Conservation (phyloP, 1,140 invertebrate species). For the Heliconius hewitsoni region DNA sequence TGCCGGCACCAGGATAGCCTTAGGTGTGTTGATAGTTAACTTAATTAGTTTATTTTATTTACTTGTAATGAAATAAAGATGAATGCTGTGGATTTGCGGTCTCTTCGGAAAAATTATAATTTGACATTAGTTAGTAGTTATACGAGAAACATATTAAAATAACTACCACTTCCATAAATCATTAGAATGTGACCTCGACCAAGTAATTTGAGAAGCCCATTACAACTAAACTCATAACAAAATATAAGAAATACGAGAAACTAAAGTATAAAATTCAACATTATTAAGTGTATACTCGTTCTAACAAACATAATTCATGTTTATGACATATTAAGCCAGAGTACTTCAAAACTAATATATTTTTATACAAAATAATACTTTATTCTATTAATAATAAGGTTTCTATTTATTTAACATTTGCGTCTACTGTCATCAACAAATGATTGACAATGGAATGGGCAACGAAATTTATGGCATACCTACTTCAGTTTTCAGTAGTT, state of each 20-base stretch:
- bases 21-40: too few species aligned
- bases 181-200: too few species aligned
- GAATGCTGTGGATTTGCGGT: too few species aligned
- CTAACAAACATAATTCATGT: background rate
- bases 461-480: background rate
- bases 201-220: too few species aligned
- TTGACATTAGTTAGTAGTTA: too few species aligned
- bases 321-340: background rate
- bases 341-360: background rate
- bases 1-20: too few species aligned
- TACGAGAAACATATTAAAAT: too few species aligned
- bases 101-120: too few species aligned
- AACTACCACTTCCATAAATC: too few species aligned
- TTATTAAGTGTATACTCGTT: background rate
- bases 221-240: too few species aligned
- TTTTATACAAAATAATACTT: background rate
- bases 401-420: background rate
- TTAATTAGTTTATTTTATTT: too few species aligned
- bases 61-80: too few species aligned
- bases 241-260: background rate
- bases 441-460: slow-evolving; percentile 5
- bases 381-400: background rate
- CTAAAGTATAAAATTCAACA: background rate
- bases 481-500: background rate
- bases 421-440: background rate